Conservation (phyloP, 1,140 invertebrate genomes). For the Cotesia chilonis region DNA sequence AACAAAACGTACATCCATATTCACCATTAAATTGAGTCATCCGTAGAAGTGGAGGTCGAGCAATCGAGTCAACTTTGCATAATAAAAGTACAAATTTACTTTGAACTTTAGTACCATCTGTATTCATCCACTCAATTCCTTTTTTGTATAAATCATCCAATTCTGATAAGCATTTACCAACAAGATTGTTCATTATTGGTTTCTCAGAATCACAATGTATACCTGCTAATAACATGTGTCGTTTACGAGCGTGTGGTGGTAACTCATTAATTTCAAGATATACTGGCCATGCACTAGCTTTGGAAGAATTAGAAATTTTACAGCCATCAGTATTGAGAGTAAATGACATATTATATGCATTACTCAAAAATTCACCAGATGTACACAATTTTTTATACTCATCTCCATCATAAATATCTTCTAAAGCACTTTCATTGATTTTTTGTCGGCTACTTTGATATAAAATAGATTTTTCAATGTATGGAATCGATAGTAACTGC, state of each 20-base stretch:
- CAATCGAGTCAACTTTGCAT: neutral
- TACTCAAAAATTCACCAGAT: neutral
- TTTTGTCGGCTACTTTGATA: too few species aligned
- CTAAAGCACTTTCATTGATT: neutral
- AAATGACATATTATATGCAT: constrained; percentile 1
- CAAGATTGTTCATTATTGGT: neutral
- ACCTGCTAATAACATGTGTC: neutral
- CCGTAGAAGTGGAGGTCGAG: neutral
- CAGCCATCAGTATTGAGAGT: constrained; percentile 6
- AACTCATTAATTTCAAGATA: neutral
- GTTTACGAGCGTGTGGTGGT: neutral
- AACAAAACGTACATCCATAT: neutral
- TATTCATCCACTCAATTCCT: neutral
- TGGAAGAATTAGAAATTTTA: neutral
- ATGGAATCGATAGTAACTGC: too few species aligned
- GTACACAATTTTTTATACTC: neutral
- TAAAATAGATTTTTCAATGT: too few species aligned
- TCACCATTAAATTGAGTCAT: constrained; percentile 4
- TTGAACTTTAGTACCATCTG: neutral
- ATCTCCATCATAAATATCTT: neutral
- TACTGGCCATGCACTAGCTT: neutral
- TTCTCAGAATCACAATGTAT: neutral
- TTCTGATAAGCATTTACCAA: neutral
- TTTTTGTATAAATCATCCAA: neutral
- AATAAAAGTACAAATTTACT: neutral